Conservation (phyloP, 2,888 invertebrate genomes). For the Lacanobia wlatinum region DNA sequence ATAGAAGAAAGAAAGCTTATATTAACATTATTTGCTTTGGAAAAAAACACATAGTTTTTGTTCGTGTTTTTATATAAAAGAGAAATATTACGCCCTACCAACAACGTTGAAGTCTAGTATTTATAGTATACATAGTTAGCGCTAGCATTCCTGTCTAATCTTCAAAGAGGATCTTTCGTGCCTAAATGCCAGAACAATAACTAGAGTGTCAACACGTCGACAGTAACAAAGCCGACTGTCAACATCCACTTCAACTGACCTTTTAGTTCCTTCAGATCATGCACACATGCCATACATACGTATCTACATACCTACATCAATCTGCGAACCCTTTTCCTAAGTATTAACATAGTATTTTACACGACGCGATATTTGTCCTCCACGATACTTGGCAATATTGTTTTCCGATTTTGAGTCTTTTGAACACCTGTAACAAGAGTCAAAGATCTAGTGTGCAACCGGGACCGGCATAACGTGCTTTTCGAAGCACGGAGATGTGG, state of each 20-base stretch:
- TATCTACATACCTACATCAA: not conserved
- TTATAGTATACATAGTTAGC: not conserved
- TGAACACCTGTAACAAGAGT: no score
- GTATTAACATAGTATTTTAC: no score
- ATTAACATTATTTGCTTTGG: not conserved
- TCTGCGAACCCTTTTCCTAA: no score
- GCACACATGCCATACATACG: constrained; percentile 1
- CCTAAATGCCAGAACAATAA: constrained; percentile 32
- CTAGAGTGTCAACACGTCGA: constrained; percentile 9
- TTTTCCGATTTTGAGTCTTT: no score
- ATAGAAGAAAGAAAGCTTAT: not conserved
- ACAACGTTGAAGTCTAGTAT: not conserved
- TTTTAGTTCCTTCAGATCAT: constrained; percentile 29
- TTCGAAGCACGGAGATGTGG: no score
- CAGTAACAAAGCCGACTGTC: not conserved
- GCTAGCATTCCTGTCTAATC: constrained; percentile 15
- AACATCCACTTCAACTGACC: constrained; percentile 19
- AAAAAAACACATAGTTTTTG: not conserved
- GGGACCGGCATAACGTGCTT: no score
- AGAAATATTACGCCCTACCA: no score
- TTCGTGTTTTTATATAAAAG: no score
- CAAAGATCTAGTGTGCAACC: no score
- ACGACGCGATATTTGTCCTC: no score
- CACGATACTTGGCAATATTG: no score
- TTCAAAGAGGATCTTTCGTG: constrained; percentile 22